These are phyloP conservation scores for Turdus rufiventris DNA, from an alignment of 2,113 vertebrate genomes.

Conservation along the genomic window DNA sequence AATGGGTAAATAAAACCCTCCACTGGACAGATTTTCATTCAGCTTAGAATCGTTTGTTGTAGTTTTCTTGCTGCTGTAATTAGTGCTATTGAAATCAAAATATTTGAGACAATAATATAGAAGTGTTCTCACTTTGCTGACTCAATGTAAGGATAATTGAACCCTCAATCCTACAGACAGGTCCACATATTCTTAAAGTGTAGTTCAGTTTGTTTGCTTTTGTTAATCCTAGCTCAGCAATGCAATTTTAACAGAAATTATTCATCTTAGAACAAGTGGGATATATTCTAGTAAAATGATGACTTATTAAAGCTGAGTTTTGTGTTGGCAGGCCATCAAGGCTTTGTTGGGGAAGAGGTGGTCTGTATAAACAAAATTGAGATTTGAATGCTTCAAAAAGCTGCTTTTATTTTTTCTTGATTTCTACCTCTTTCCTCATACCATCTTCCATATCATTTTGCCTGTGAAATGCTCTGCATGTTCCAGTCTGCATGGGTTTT, in stretches of 20 bases:
- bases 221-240: background rate
- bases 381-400: conserved; percentile 46
- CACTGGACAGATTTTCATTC: background rate
- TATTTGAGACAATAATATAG: background rate
- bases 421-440: background rate
- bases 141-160: background rate
- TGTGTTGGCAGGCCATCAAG: background rate
- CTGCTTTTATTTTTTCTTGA: conserved; percentile 24
- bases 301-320: background rate
- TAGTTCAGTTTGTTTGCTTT: background rate
- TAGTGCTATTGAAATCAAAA: background rate
- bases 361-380: background rate
- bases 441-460: background rate
- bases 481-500: background rate
- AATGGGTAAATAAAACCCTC: background rate
- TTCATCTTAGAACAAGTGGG: background rate
- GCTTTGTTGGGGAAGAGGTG: background rate
- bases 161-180: background rate
- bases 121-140: background rate
- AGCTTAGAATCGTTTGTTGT: background rate
- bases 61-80: background rate
- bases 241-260: background rate
- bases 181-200: background rate
- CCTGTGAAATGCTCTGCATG: conserved; percentile 22
- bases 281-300: background rate